Evolutionary conservation across 2,888 invertebrate genomes (phyloP), one percentile per base, ranked within the genome.

Genomic region (Polydrusus cervinus): DNA sequence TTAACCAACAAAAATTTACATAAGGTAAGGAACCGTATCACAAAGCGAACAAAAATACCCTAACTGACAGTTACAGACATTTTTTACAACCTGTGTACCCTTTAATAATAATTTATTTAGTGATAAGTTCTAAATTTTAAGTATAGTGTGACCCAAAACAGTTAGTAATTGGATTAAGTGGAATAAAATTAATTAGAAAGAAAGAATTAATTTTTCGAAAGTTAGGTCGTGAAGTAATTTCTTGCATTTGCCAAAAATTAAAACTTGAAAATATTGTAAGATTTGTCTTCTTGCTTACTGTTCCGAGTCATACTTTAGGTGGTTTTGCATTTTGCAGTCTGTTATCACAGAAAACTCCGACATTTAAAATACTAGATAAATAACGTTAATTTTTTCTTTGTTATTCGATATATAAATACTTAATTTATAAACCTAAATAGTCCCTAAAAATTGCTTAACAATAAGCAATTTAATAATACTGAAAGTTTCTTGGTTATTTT

Each of bases 331-430:
- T 51, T 66, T 43, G 40, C 20, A 67, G 14, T 16, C 20, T 67
- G 67, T 38, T 60, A 67, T 67, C 67, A 67, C 67, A 67, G 67
- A 53, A 43, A 57, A 38, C 57, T 38, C 38, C 38, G 34, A 38
- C 34, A 60, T 38, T 38, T 38, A 38, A 38, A 60, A 16, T 38
- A 60, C 38, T 14, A 34, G 34, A 30, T 25, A 25, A n/a, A 55
- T 14, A 55, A 2, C 14, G 3, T 30, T 55, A n/a, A 14, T 14
- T 51, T 20, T 18, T 51, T 51, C 20, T 11, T 51, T 51, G 10
- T 20, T 8, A 11, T 49, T 49, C 14, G 20, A 20, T 51, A 20
- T n/a, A 20, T 34, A 34, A 7, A 34, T 7, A 14, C 14, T 47
- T 16, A 51, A 51, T 51, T 10, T 49, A 49, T 43, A 25, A 51